Base-by-base conservation (phyloP, 2,797 vertebrate species). In the Harpagifer antarcticus region DNA sequence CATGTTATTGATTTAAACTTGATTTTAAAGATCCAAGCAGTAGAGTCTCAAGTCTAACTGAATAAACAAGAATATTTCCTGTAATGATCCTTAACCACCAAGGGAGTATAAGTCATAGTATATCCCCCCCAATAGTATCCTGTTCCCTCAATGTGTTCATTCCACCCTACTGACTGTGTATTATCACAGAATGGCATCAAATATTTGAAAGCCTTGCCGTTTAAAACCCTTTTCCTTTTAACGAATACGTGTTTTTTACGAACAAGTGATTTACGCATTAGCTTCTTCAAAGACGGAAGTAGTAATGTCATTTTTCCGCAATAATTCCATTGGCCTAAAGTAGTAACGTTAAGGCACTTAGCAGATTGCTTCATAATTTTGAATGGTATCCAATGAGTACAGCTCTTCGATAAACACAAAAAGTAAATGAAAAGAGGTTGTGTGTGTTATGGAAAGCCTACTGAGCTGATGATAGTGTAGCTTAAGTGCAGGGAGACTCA, bases 401-500 rank as follows among this genome's bases (percentile, higher is more conserved):
- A 64, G 65, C 71, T 68, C 14, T 42, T 81, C 57, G 64, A 84
- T 78, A 87, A 83, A 86, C 68, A 76, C 50, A 83, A 78, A 81
- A 78, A 80, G 20, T 70, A 81, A 82, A 68, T 72, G 60, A 80
- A 58, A 84, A 71, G 59, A 52, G 75, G 42, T 33, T 81, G 40
- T 68, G 72, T 83, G 78, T 87, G 85, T 86, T 87, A 87, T 75
- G 83, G 82, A 85, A 78, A 86, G 85, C 90, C 90, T 78, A 91
- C 86, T 86, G 79, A 81, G 90, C 76, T 57, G 77, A 76, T 87
- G 88, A 89, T 89, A 85, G 85, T 84, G 87, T 88, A 85, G 93
- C 92, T 92, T 92, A 93, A 92, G 88, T 86, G 88, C 86, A 91
- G 81, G 58, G 74, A 79, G 81, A 86, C 83, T 89, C 87, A 75